Percentiles rank a stretch among this genome's conserved stretches.
These are phyloP conservation scores for Drosophila paracracens DNA, from an alignment of 2,888 invertebrate species.

Conservation along the genomic window DNA sequence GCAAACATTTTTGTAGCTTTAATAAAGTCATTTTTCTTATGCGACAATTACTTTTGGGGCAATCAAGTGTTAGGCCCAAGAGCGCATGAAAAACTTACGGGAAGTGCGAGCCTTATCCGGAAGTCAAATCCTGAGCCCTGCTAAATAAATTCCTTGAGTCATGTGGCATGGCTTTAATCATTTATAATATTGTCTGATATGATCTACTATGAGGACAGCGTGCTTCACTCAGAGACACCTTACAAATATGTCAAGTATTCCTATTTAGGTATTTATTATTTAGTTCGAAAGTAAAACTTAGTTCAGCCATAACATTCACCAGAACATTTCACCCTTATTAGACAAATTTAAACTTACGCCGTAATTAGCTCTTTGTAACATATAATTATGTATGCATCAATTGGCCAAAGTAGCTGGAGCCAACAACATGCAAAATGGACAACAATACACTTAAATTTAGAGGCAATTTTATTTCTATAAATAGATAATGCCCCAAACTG, in stretches of 20 bases:
- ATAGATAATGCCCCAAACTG: conserved; percentile 37
- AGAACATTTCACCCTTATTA: too few species aligned
- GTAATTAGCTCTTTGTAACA: background rate
- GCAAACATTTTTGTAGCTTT: conserved; percentile 17
- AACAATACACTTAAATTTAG: conserved; percentile 25
- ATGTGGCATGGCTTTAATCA: background rate
- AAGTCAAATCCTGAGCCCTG: background rate
- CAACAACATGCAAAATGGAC: background rate
- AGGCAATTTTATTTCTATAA: conserved; percentile 45
- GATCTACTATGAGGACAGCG: background rate
- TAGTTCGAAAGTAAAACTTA: background rate
- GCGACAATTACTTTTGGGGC: conserved; percentile 23
- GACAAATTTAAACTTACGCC: background rate
- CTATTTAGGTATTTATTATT: background rate
- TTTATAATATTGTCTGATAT: background rate
- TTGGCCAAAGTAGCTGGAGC: background rate
- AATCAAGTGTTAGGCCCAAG: conserved; percentile 14
- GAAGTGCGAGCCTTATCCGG: background rate
- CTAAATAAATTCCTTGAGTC: conserved; percentile 1
- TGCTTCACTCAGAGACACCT: background rate
- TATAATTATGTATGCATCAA: conserved; percentile 1
- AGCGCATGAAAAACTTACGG: background rate
- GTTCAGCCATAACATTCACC: background rate
- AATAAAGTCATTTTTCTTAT: conserved; percentile 16
- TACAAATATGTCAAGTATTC: background rate